Evolutionary conservation across 2,888 invertebrate species (phyloP), one percentile per base, ranked within the genome.

Genomic region (Dryobotodes eremita): DNA sequence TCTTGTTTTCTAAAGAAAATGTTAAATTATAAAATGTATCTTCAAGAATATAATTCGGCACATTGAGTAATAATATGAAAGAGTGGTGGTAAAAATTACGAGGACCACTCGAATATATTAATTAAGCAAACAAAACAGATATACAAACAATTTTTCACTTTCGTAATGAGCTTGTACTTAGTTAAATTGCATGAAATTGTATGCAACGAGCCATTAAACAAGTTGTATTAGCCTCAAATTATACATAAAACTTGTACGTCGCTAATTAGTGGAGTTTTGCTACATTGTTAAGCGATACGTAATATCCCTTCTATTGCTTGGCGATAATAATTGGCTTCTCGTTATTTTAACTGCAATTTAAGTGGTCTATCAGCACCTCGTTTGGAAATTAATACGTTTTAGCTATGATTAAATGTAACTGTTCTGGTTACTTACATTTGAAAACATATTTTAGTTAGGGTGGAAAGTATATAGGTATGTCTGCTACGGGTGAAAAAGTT

Each of bases 151-250:
- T 81, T 86, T 84, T 79, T 76, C 85, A 85, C 71, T 69, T 70
- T 86, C 76, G 82, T 88, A 88, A 90, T 88, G 82, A 84, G 83
- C 71, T 36, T 82, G 71, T 86, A 87, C 77, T 89, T 86, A 86
- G 75, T 88, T 88, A 88, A 91, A 90, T 89, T 89, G 89, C 88
- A 90, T 90, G 88, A 90, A 89, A 91, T 90, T 89, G 87, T 87
- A 89, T 86, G 86, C 87, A 90, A 88, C 88, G 83, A 88, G 81
- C 87, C 86, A 89, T 90, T 90, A 90, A 87, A 87, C 88, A 88
- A 86, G 84, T 88, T 90, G 89, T 89, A 88, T 88, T 87, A 89
- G 84, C 82, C 86, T 86, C 81, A 86, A 90, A 92, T 90, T 92
- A 90, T 87, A 89, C 86, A 87, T 87, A 86, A 85, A 86, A 88